Base-by-base conservation (phyloP, 2,888 invertebrate species). In the Agrilus mali region DNA sequence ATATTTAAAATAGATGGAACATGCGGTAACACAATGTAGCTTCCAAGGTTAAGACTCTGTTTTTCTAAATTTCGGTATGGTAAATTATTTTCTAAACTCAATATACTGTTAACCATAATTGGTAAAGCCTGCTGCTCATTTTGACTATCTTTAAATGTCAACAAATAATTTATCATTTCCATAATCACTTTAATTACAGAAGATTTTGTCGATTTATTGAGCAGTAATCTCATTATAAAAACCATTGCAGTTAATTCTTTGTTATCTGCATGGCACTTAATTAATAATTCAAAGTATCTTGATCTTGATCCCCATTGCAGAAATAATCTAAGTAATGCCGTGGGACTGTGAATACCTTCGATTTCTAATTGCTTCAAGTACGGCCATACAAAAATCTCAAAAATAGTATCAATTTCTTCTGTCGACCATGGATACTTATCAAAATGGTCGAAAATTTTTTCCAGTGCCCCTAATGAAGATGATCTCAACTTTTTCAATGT, bases 291-390 rank as follows among this genome's bases (percentile, higher is more conserved):
- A 59, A 83, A 87, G 58, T 84, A 86, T 64, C 83, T 75, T 0
- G 87, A 82, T 64, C 86, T 82, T 42, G 78, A 75, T 49, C 86
- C 81, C 89, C 93, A 95, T 1, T 74, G 70, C 22, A 77, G 69
- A 15, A 94, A 71, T n/a, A 95, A 65, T 61, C 82, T 86, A 14
- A 94, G 65, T 41, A 94, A 67, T 2, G 82, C 76, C 1, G 92
- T 89, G 0, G 92, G 89, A 53, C 80, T 82, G 55, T 86, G 81
- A 43, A 90, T 78, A 8, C 88, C 83, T 60, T 95, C 93, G 38
- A 76, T 69, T 1, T 82, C 77, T 13, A 95, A 65, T 58, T 83
- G 86, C 10, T 75, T 71, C 44, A 89, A 65, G 57, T 80, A 74
- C 0, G 92, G 90, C 81, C 86, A 92, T 8, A 96, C 74, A 38